A percentile compares a stretch with the other conserved stretches of the same genome.
These are phyloP conservation scores for Drosophila busckii DNA, from an alignment of 1,140 invertebrate species.

Conservation along the genomic window DNA sequence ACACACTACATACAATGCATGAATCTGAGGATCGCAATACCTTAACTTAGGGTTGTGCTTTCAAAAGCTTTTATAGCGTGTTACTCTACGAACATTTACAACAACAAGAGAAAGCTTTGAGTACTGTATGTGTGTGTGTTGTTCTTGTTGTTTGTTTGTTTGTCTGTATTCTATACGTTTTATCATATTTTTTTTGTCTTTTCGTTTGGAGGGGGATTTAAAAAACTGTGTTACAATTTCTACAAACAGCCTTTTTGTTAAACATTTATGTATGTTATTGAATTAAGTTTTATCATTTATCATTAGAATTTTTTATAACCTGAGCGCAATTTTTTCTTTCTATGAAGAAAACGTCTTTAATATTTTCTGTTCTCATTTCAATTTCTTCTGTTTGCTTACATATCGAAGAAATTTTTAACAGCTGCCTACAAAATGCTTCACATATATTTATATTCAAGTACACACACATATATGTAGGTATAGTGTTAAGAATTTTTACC, in stretches of 20 bases:
- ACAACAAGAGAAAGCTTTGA: constrained; percentile 5
- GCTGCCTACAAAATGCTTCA: constrained; percentile 8
- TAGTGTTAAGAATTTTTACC: constrained; percentile 14
- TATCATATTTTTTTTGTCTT: constrained; percentile 19
- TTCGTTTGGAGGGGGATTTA: constrained; percentile 31
- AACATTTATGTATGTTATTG: constrained; percentile 42
- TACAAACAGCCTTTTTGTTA: constrained; percentile 78
- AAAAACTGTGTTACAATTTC: constrained; percentile 77
- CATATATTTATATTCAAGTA: constrained; percentile 38
- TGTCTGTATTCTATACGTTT: constrained; percentile 18
- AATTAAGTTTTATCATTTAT: constrained; percentile 29
- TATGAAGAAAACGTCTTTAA: constrained; percentile 33
- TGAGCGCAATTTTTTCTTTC: constrained; percentile 66
- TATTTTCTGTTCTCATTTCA: constrained; percentile 7
- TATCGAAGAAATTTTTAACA: constrained; percentile 12
- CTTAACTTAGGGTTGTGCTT: neutral
- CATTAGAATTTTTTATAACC: constrained; percentile 45
- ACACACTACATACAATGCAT: constrained; percentile 26
- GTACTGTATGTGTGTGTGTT: constrained; percentile 11
- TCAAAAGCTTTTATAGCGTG: constrained; percentile 23
- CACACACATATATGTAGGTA: constrained; percentile 27
- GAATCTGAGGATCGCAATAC: constrained; percentile 21
- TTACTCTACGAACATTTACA: constrained; percentile 38
- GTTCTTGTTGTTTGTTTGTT: constrained; percentile 26
- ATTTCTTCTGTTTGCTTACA: constrained; percentile 13